These are phyloP conservation scores for Frieseomelitta varia DNA, from an alignment of 1,140 invertebrate genomes.

Conservation along the genomic window DNA sequence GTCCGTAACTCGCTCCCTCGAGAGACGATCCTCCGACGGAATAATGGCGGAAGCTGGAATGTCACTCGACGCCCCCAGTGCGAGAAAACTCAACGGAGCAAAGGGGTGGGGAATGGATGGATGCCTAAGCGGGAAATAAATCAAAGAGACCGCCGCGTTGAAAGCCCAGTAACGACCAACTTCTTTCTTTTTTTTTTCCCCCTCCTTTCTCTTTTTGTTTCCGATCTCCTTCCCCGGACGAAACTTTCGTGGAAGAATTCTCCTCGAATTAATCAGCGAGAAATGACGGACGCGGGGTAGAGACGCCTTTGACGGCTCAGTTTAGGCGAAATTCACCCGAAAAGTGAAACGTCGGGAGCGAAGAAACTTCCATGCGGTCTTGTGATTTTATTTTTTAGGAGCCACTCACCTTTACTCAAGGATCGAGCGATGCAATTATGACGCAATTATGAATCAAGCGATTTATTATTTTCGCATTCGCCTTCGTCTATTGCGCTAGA, in stretches of 20 bases:
- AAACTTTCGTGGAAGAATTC: not conserved
- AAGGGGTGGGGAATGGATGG: not conserved
- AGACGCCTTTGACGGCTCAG: not conserved
- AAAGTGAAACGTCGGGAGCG: no score
- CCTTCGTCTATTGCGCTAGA: no score
- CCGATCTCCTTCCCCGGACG: not conserved
- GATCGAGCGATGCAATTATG: no score
- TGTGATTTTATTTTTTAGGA: no score
- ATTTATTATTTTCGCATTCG: no score
- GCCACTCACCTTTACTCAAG: no score
- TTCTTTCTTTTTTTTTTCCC: not conserved
- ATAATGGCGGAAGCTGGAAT: slow-evolving; percentile 14
- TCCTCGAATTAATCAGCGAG: not conserved
- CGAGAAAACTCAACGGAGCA: slow-evolving; percentile 14
- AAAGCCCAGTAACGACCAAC: not conserved
- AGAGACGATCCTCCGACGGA: slow-evolving; percentile 43
- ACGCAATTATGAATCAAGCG: no score
- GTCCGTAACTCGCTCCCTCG: slow-evolving; percentile 39
- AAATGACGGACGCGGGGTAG: not conserved
- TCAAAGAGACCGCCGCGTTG: not conserved
- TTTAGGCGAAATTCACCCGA: not conserved
- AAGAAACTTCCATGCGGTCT: no score
- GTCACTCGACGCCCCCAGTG: not conserved
- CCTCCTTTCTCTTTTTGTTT: not conserved
- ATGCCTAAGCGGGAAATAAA: slow-evolving; percentile 3